These are phyloP conservation scores for Carcinoscorpius rotundicauda DNA, from an alignment of 1,140 invertebrate genomes.

Conservation along the genomic window DNA sequence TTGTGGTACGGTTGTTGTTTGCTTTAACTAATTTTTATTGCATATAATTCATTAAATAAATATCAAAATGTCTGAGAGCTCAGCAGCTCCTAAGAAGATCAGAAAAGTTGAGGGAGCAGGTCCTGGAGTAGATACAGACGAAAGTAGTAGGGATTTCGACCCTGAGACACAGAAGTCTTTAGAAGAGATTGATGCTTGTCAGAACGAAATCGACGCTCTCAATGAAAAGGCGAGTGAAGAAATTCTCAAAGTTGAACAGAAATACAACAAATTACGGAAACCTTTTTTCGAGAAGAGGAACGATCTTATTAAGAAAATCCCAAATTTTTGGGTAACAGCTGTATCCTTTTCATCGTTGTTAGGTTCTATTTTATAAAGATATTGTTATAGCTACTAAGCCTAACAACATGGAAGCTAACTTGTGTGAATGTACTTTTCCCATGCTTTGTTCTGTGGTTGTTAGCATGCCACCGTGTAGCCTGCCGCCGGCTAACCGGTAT, in stretches of 20 bases:
- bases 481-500: too few species aligned
- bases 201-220: slow-evolving; percentile 65
- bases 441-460: too few species aligned
- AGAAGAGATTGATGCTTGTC: slow-evolving; percentile 65
- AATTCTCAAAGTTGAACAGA: slow-evolving; percentile 81
- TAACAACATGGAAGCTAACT: too few species aligned
- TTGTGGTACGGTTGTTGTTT: too few species aligned
- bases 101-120: slow-evolving; percentile 28
- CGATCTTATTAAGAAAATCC: slow-evolving; percentile 71
- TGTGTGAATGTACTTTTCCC: too few species aligned
- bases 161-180: slow-evolving; percentile 53
- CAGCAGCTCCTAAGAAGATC: slow-evolving; percentile 29
- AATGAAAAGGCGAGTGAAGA: slow-evolving; percentile 80
- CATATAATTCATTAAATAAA: too few species aligned
- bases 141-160: slow-evolving; percentile 42
- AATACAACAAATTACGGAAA: slow-evolving; percentile 76
- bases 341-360: slow-evolving; percentile 40
- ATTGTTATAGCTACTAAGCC: too few species aligned
- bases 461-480: too few species aligned
- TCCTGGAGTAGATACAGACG: slow-evolving; percentile 25
- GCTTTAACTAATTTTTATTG: too few species aligned
- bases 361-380: too few species aligned
- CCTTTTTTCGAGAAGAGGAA: slow-evolving; percentile 73
- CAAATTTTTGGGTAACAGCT: slow-evolving; percentile 83
- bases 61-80: slow-evolving; percentile 23